phyloP scores from a whole-genome alignment of 2,888 invertebrate species.

The Sussaba pulchella region DNA sequence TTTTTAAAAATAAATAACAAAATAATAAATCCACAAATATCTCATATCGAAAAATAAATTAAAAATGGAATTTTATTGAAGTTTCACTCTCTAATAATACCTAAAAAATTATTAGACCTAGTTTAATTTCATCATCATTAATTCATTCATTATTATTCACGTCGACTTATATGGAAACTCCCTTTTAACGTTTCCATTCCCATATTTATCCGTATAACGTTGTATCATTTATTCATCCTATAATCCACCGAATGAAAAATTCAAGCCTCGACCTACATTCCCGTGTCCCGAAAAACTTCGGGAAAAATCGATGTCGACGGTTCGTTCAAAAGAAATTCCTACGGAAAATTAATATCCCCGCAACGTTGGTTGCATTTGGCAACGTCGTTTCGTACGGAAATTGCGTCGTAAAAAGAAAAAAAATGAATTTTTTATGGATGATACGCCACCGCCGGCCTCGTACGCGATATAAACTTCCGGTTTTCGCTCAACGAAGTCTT shows the following conservation, averaged over 20 bases:
- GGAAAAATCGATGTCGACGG: too few relatives aligned
- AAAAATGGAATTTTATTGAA: too few relatives aligned
- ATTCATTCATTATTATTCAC: too few relatives aligned
- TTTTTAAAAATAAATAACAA: too few relatives aligned
- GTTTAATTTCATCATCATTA: too few relatives aligned
- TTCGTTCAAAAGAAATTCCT: too few relatives aligned
- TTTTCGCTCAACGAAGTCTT: slow-evolving; percentile 42
- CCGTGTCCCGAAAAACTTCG: too few relatives aligned
- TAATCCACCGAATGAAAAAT: background rate
- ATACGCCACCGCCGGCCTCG: slow-evolving; percentile 24
- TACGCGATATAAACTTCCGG: slow-evolving; percentile 51
- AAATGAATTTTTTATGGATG: slow-evolving; percentile 39
- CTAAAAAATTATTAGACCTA: too few relatives aligned
- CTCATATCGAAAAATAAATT: too few relatives aligned
- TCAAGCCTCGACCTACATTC: background rate
- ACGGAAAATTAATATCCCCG: background rate
- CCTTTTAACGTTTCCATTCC: slow-evolving; percentile 40
- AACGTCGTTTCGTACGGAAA: slow-evolving; percentile 27
- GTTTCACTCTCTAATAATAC: too few relatives aligned
- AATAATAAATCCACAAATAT: too few relatives aligned
- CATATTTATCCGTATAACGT: slow-evolving; percentile 32
- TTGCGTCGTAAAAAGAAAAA: slow-evolving; percentile 41
- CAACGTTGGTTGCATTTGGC: slow-evolving; percentile 29
- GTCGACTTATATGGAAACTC: slow-evolving; percentile 28
- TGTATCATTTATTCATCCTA: background rate